These are phyloP conservation scores for Serrognathus titanus DNA, from an alignment of 2,888 invertebrate genomes.

Conservation along the genomic window DNA sequence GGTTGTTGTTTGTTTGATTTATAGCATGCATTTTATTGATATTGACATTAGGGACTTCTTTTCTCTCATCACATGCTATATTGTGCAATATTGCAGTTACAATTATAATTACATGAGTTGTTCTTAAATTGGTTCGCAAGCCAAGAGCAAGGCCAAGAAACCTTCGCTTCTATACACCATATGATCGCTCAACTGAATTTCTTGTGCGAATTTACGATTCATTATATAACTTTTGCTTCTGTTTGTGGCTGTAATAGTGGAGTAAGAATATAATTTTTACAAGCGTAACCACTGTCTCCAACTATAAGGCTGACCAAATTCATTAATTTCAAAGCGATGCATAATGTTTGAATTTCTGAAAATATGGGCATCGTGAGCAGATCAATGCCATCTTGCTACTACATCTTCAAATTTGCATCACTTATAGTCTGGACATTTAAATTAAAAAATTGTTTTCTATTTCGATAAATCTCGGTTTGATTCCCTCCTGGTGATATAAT, in stretches of 20 bases:
- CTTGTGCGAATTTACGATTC: slow-evolving; percentile 6
- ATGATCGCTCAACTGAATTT: background rate
- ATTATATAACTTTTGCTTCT: slow-evolving; percentile 8
- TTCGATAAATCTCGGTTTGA: no score
- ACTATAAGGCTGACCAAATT: slow-evolving; percentile 1
- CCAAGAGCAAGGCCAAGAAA: slow-evolving; percentile 3
- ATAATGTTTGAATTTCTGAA: slow-evolving; percentile 13
- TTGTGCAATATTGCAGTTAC: slow-evolving; percentile 6
- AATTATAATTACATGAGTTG: background rate
- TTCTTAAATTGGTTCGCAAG: background rate
- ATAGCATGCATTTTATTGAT: background rate
- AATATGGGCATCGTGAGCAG: slow-evolving; percentile 5
- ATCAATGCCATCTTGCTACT: no score
- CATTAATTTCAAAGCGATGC: background rate
- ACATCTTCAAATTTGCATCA: no score
- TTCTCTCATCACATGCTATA: slow-evolving; percentile 4
- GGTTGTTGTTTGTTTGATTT: background rate
- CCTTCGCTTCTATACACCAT: background rate
- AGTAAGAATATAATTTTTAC: slow-evolving; percentile 5
- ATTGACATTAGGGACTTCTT: slow-evolving; percentile 5
- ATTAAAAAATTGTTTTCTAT: no score
- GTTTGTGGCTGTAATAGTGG: slow-evolving; percentile 3
- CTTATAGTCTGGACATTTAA: no score
- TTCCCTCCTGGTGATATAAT: no score
- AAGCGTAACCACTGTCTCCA: slow-evolving; percentile 8